Percentiles rank a stretch among this genome's conserved stretches.
phyloP scores from a whole-genome alignment of 2,797 vertebrate genomes.

The Xerus rutilus region DNA sequence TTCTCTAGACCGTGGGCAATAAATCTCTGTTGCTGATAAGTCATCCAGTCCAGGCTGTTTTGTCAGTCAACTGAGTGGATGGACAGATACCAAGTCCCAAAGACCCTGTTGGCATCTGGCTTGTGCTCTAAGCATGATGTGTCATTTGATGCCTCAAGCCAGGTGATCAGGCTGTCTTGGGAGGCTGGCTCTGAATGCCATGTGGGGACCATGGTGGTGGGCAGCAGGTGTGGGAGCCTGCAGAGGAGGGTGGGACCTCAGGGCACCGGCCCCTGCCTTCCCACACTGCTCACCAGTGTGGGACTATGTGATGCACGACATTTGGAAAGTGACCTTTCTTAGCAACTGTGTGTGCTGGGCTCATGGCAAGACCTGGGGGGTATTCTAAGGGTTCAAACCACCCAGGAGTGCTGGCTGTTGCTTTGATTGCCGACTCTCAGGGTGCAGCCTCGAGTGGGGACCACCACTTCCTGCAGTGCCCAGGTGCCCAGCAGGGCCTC shows the following conservation, averaged over 20 bases:
- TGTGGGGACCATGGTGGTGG: background rate
- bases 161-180: background rate
- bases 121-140: background rate
- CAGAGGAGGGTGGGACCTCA: background rate
- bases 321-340: background rate
- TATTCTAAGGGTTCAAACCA: constrained; percentile 48
- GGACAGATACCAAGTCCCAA: background rate
- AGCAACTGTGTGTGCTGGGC: background rate
- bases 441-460: background rate
- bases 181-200: background rate
- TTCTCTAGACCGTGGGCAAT: background rate
- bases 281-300: accelerated
- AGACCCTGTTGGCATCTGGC: background rate
- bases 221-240: background rate
- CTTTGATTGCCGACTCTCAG: background rate
- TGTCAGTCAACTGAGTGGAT: background rate
- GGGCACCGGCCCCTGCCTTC: background rate
- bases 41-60: background rate
- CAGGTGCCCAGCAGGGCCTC: background rate
- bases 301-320: background rate
- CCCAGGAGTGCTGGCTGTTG: background rate
- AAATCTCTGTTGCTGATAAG: too few relatives aligned
- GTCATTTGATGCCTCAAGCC: too few relatives aligned
- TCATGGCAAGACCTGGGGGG: constrained; percentile 25
- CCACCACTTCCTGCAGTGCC: background rate